Percentiles rank a stretch among this genome's conserved stretches.
Conservation (phyloP, 23 tunicate species). For the Ciona savignyi region DNA sequence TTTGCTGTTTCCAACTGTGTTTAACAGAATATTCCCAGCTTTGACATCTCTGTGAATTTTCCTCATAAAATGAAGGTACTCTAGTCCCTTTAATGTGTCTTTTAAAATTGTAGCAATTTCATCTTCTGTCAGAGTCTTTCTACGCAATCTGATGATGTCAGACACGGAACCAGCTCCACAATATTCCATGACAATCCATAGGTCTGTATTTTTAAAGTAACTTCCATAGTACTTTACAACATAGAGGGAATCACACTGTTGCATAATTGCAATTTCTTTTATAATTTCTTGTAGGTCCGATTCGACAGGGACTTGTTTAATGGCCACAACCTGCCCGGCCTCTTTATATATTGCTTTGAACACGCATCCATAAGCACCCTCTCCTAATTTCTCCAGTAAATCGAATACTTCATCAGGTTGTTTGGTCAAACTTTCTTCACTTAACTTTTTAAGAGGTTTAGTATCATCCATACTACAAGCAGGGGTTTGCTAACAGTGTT, state of each 20-base stretch:
- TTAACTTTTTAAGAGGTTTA: slow-evolving; percentile 72
- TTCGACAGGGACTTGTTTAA: slow-evolving; percentile 94
- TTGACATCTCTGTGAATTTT: slow-evolving; percentile 98
- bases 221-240: slow-evolving; percentile 94
- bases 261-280: slow-evolving; percentile 97
- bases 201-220: slow-evolving; percentile 85
- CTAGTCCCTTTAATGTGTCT: slow-evolving; percentile 91
- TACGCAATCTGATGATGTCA: slow-evolving; percentile 74
- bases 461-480: slow-evolving; percentile 49
- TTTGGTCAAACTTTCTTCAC: slow-evolving; percentile 85
- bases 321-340: slow-evolving; percentile 94
- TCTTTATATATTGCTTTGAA: slow-evolving; percentile 92
- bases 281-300: slow-evolving; percentile 95
- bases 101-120: slow-evolving; percentile 75
- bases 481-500: too few relatives aligned
- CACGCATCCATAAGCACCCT: slow-evolving; percentile 96
- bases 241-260: slow-evolving; percentile 89
- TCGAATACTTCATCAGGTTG: slow-evolving; percentile 97
- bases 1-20: slow-evolving; percentile 85
- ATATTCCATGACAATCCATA: slow-evolving; percentile 99
- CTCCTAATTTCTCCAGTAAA: slow-evolving; percentile 88
- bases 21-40: slow-evolving; percentile 88
- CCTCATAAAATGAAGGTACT: slow-evolving; percentile 88
- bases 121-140: slow-evolving; percentile 87
- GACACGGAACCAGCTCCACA: slow-evolving; percentile 97